These are phyloP conservation scores for Bergia puertoricense DNA, from an alignment of 92 coral and sea anemone species.

Conservation along the genomic window DNA sequence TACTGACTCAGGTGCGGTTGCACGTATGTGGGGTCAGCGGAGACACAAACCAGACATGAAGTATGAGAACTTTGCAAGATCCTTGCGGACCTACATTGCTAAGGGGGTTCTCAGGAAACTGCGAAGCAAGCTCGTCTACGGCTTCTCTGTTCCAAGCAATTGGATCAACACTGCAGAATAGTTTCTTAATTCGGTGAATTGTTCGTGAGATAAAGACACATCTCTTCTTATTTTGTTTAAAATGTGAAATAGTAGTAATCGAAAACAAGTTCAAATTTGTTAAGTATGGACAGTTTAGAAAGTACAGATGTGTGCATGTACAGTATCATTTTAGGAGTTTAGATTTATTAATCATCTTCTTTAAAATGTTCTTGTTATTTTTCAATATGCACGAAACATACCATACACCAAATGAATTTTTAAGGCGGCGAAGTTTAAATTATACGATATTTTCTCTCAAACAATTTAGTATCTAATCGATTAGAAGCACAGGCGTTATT, in stretches of 20 bases:
- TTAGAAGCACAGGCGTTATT: not conserved
- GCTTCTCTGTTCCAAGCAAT: constrained; percentile 60
- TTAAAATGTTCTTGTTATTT: too few relatives aligned
- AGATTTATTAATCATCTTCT: too few relatives aligned
- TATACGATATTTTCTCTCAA: too few relatives aligned
- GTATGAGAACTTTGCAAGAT: constrained; percentile 99
- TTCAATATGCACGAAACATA: too few relatives aligned
- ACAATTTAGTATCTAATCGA: not conserved
- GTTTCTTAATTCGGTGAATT: not conserved
- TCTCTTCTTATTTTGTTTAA: too few relatives aligned
- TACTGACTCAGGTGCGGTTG: constrained; percentile 87
- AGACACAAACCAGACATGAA: constrained; percentile 96
- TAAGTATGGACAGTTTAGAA: not conserved
- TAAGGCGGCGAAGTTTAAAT: too few relatives aligned
- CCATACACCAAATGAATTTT: too few relatives aligned
- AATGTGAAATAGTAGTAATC: not conserved
- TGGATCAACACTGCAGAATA: constrained; percentile 19
- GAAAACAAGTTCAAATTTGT: too few relatives aligned
- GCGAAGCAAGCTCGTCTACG: constrained; percentile 93
- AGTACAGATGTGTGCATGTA: not conserved
- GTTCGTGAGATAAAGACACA: too few relatives aligned
- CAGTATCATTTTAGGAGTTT: not conserved
- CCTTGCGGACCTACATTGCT: constrained; percentile 95
- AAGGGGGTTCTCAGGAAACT: constrained; percentile 93
- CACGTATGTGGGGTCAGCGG: constrained; percentile 96